Evolutionary conservation across 1,140 invertebrate species (phyloP).

Genomic region (Apis florea): DNA sequence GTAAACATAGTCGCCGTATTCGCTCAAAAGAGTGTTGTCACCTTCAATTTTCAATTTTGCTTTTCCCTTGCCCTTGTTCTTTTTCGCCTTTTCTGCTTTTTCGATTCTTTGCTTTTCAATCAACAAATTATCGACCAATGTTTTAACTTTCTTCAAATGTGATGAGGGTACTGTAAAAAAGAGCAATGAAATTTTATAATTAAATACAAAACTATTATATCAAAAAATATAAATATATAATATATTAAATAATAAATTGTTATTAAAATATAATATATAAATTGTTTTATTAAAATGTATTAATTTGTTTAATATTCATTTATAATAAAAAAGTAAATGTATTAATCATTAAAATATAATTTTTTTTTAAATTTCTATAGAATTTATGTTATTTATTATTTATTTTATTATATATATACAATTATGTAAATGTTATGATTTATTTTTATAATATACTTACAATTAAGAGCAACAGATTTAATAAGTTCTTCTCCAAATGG

Average conservation of each 20-base stretch:
- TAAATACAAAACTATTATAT: background rate
- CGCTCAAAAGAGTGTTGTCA: constrained; percentile 83
- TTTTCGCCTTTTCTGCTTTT: constrained; percentile 87
- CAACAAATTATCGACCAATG: constrained; percentile 88
- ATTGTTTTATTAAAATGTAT: background rate
- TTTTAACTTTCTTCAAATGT: constrained; percentile 91
- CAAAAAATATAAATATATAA: background rate
- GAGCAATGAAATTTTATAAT: background rate
- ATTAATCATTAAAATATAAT: background rate
- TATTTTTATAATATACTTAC: constrained; percentile 82
- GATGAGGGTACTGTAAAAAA: constrained; percentile 83
- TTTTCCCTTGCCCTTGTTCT: constrained; percentile 87
- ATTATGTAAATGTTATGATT: background rate
- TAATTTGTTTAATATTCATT: background rate
- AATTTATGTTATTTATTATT: too few relatives aligned
- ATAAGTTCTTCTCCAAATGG: constrained; percentile 90
- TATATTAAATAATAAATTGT: background rate
- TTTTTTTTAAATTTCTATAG: too few relatives aligned
- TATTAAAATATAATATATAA: background rate
- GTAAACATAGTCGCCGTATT: constrained; percentile 82
- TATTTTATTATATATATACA: too few relatives aligned
- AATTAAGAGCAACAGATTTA: constrained; percentile 87
- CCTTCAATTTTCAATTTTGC: constrained; percentile 89
- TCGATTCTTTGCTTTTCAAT: constrained; percentile 91
- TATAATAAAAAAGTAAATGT: background rate